phyloP scores from a whole-genome alignment of 2,797 vertebrate species.

The Betta splendens region DNA sequence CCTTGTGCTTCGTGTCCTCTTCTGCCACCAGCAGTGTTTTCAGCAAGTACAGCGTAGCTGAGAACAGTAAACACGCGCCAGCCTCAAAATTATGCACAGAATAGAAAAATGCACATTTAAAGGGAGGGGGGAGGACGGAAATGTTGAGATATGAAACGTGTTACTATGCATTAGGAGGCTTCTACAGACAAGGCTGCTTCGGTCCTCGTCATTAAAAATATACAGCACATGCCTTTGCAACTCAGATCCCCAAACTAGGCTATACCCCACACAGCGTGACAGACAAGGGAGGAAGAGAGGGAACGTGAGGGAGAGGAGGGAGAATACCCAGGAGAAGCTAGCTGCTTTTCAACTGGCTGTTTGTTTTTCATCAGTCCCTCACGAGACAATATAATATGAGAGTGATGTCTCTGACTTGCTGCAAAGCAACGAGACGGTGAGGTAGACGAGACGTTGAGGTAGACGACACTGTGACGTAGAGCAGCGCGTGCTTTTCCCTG shows the following conservation, averaged over 20 bases:
- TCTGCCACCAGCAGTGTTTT: constrained; percentile 45
- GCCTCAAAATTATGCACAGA: constrained; percentile 25
- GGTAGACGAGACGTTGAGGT: constrained; percentile 29
- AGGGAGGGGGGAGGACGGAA: constrained; percentile 22
- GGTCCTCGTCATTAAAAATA: constrained; percentile 69
- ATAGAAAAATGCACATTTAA: no score
- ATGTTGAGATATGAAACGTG: constrained; percentile 10
- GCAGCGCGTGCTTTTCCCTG: neutral
- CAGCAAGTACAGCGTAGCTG: constrained; percentile 26
- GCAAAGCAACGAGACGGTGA: constrained; percentile 56
- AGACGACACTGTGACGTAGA: no score
- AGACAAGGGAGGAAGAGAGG: constrained; percentile 18
- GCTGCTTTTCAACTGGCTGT: constrained; percentile 79
- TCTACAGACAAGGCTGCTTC: constrained; percentile 31
- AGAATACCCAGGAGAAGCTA: constrained; percentile 36
- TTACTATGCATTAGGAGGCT: constrained; percentile 35
- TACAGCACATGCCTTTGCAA: constrained; percentile 46
- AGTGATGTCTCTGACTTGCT: constrained; percentile 75
- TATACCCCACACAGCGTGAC: constrained; percentile 38
- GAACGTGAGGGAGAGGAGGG: constrained; percentile 28
- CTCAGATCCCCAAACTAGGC: constrained; percentile 63
- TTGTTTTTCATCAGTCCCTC: constrained; percentile 79
- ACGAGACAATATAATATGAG: constrained; percentile 82
- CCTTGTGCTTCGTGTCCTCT: constrained; percentile 37
- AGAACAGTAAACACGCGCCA: constrained; percentile 30